These are phyloP conservation scores for Drosophila suboccidentalis DNA, from an alignment of 2,888 invertebrate species.

Conservation along the genomic window DNA sequence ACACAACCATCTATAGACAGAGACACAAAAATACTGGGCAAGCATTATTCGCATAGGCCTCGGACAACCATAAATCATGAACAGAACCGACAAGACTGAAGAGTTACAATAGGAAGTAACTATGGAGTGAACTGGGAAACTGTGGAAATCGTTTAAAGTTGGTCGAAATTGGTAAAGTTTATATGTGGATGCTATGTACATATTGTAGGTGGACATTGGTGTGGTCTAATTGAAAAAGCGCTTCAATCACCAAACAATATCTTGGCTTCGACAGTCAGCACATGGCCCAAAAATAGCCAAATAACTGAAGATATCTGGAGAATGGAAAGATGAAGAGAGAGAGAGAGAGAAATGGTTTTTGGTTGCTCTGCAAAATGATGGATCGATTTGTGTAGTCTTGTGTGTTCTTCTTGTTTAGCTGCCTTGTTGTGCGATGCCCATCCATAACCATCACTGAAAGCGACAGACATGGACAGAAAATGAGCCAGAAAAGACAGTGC, in stretches of 20 bases:
- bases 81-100: slow-evolving; percentile 22
- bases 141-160: slow-evolving; percentile 11
- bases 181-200: not conserved
- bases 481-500: slow-evolving; percentile 14
- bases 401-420: slow-evolving; percentile 32
- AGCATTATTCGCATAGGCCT: slow-evolving; percentile 34
- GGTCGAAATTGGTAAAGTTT: slow-evolving; percentile 7
- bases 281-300: slow-evolving; percentile 12
- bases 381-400: slow-evolving; percentile 49
- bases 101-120: slow-evolving; percentile 5
- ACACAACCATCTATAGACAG: slow-evolving; percentile 14
- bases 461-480: slow-evolving; percentile 18
- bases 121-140: not conserved
- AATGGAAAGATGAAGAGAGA: slow-evolving; percentile 4
- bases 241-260: slow-evolving; percentile 38
- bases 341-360: not conserved
- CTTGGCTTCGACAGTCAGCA: slow-evolving; percentile 12
- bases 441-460: slow-evolving; percentile 44
- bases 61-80: slow-evolving; percentile 39
- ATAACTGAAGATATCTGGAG: slow-evolving; percentile 7
- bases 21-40: slow-evolving; percentile 46
- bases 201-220: slow-evolving; percentile 20
- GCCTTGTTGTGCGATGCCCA: slow-evolving; percentile 37
- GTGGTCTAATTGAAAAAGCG: slow-evolving; percentile 42
- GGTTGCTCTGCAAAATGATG: slow-evolving; percentile 42